Conservation (phyloP, 2,888 invertebrate genomes). For the Lithophane semibrunnea region DNA sequence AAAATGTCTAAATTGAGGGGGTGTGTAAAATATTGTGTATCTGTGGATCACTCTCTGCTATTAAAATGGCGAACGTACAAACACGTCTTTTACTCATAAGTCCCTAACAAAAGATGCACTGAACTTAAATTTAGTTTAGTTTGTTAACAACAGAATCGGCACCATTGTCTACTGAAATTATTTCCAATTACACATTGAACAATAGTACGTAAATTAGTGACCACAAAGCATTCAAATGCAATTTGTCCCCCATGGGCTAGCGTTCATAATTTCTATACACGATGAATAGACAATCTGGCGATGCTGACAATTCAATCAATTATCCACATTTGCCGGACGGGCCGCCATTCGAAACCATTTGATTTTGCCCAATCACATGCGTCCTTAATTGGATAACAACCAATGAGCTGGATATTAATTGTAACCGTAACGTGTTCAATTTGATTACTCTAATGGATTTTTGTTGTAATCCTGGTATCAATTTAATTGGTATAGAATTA, state of each 20-base stretch:
- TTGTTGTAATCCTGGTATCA: constrained; percentile 23
- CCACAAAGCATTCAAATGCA: constrained; percentile 6
- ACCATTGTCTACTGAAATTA: background rate
- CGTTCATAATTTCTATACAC: constrained; percentile 38
- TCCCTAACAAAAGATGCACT: too few relatives aligned
- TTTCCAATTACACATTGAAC: background rate
- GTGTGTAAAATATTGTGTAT: too few relatives aligned
- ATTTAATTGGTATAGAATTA: constrained; percentile 20
- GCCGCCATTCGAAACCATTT: constrained; percentile 47
- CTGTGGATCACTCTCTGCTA: too few relatives aligned
- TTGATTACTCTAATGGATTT: constrained; percentile 45
- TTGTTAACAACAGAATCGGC: too few relatives aligned
- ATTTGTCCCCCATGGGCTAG: background rate
- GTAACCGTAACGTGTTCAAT: constrained; percentile 34
- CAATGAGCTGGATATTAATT: constrained; percentile 47
- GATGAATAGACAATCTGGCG: constrained; percentile 43
- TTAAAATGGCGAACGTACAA: too few relatives aligned
- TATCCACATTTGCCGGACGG: constrained; percentile 40
- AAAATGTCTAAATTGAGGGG: too few relatives aligned
- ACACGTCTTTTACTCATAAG: too few relatives aligned
- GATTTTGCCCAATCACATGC: constrained; percentile 56
- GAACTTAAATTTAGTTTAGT: too few relatives aligned
- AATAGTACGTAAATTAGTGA: constrained; percentile 19
- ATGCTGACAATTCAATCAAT: constrained; percentile 58
- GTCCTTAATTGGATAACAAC: constrained; percentile 41